These are phyloP conservation scores for Epsilonema sp. DNA, from an alignment of 2,888 invertebrate species.

Conservation along the genomic window DNA sequence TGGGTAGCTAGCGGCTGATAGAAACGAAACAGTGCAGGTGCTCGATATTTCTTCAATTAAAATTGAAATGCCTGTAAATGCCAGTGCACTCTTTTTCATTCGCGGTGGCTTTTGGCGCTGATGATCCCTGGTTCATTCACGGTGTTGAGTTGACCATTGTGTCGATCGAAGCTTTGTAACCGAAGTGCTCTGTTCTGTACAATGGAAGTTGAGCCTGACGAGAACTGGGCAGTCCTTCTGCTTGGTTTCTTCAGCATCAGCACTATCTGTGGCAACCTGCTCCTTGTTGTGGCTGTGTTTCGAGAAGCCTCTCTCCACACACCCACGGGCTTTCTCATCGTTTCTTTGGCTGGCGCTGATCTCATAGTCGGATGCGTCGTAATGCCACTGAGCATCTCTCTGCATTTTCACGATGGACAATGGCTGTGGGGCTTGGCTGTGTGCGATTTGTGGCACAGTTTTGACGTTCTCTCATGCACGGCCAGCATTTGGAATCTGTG, in stretches of 20 bases:
- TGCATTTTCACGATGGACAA: background rate
- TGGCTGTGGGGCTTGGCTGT: background rate
- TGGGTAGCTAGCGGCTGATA: no score
- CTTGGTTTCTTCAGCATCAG: conserved; percentile 67
- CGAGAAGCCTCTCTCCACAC: conserved; percentile 81
- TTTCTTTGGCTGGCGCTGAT: conserved; percentile 85
- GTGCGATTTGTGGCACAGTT: conserved; percentile 87
- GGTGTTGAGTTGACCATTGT: no score
- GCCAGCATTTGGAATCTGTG: conserved; percentile 91
- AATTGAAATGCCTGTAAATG: no score
- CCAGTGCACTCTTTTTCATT: no score
- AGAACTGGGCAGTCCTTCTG: no score
- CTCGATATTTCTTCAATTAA: no score
- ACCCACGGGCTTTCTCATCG: conserved; percentile 90
- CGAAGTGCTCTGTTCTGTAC: no score
- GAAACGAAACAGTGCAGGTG: no score
- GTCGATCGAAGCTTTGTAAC: no score
- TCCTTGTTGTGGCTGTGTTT: conserved; percentile 79
- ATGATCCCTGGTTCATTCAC: no score
- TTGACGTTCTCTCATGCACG: conserved; percentile 89
- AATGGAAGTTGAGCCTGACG: no score
- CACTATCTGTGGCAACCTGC: conserved; percentile 79
- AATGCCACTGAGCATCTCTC: conserved; percentile 55
- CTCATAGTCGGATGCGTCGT: conserved; percentile 85
- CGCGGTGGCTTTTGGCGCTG: no score